Evolutionary conservation across 35 echinoderm and acorn worm genomes (phyloP).

Genomic region (Acanthaster planci): DNA sequence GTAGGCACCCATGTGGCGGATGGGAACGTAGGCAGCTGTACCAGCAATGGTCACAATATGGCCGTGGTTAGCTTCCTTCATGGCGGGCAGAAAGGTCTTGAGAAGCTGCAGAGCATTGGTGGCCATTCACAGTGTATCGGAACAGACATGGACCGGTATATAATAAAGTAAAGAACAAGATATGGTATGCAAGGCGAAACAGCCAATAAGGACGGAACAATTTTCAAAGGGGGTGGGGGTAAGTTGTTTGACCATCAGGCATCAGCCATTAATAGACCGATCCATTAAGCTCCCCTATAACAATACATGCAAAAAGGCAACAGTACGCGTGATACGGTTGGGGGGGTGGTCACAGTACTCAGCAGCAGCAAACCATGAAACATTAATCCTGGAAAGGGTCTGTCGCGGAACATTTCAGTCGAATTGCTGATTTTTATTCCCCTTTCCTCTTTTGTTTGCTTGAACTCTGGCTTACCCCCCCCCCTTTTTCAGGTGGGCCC

Average conservation of each 20-base stretch:
- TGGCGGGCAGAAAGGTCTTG: slow-evolving; percentile 79
- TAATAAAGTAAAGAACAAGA: neutral
- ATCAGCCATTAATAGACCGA: neutral
- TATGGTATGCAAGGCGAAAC: neutral
- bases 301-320: too few relatives aligned
- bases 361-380: too few relatives aligned
- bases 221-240: neutral
- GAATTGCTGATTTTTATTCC: too few relatives aligned
- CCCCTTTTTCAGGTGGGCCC: too few relatives aligned
- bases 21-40: slow-evolving; percentile 48
- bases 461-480: too few relatives aligned
- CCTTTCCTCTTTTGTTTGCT: too few relatives aligned
- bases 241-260: neutral
- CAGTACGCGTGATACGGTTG: too few relatives aligned
- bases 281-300: too few relatives aligned
- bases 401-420: too few relatives aligned
- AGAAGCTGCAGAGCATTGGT: slow-evolving; percentile 48
- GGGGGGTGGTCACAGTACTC: too few relatives aligned
- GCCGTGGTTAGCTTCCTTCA: slow-evolving; percentile 75
- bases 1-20: slow-evolving; percentile 73
- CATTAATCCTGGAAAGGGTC: too few relatives aligned
- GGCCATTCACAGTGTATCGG: neutral
- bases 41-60: slow-evolving; percentile 92
- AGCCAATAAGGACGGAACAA: neutral
- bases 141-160: neutral